A percentile compares a stretch with the other conserved stretches of the same genome.
Evolutionary conservation across 2,797 vertebrate genomes (phyloP).

Genomic region (Artibeus lituratus): DNA sequence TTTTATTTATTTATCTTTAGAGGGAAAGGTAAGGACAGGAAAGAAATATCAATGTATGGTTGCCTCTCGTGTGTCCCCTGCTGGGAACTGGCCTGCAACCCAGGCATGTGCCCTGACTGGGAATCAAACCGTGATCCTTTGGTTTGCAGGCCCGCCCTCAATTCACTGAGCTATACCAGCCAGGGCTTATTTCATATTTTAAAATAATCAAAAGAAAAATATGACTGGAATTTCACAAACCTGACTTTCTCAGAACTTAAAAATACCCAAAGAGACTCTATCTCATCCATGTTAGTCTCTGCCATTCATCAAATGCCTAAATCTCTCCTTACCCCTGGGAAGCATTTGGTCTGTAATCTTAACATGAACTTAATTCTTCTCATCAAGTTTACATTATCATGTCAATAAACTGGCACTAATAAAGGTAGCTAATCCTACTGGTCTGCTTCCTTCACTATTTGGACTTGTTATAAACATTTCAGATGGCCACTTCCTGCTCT

Average conservation of each 20-base stretch:
- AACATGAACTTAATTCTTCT: neutral
- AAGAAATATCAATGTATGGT: no score
- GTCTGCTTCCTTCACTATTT: neutral
- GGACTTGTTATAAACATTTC: neutral
- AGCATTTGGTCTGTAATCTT: neutral
- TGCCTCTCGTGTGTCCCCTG: no score
- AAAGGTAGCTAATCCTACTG: neutral
- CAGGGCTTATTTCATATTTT: neutral
- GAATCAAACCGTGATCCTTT: no score
- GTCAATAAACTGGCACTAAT: neutral
- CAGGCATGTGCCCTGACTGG: no score
- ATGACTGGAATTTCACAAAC: neutral
- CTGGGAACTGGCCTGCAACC: no score
- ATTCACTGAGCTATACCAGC: no score
- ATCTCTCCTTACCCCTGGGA: neutral
- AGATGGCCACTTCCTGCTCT: neutral
- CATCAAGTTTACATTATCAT: neutral
- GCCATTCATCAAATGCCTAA: neutral
- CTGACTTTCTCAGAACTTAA: neutral
- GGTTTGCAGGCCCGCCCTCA: no score
- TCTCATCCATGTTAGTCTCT: neutral
- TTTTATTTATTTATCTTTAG: no score
- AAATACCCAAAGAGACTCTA: neutral
- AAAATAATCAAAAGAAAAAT: neutral
- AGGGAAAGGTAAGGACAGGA: no score